Conservation (phyloP, 2,888 invertebrate species). For the Eumacrocentrus americanus region DNA sequence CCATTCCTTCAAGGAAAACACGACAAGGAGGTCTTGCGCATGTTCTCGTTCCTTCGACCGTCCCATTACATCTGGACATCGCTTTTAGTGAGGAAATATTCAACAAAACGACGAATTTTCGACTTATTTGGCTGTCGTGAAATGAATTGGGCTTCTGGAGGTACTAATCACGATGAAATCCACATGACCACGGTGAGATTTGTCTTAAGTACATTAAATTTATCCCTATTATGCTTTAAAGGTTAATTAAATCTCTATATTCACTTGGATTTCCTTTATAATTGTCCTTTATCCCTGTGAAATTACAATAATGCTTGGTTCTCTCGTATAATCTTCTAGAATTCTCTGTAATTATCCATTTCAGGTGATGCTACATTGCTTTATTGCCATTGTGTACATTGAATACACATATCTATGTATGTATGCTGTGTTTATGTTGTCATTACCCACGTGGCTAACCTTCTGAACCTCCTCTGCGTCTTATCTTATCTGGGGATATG, state of each 20-base stretch:
- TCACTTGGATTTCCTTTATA: no score
- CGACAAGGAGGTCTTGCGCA: no score
- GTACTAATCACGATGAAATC: constrained; percentile 46
- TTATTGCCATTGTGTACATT: no score
- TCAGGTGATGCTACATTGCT: no score
- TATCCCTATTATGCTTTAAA: background rate
- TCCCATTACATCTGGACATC: background rate
- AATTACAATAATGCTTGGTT: no score
- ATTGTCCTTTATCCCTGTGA: no score
- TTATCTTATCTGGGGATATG: background rate
- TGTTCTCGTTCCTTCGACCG: background rate
- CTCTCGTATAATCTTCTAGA: constrained; percentile 4
- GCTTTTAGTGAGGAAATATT: background rate
- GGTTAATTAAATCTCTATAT: no score
- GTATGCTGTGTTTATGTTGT: background rate
- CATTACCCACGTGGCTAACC: background rate
- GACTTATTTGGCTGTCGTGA: constrained; percentile 31
- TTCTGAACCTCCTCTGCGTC: background rate
- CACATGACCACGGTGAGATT: constrained; percentile 56
- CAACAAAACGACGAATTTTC: background rate
- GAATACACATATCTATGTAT: background rate
- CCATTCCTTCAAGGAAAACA: no score
- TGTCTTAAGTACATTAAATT: no score
- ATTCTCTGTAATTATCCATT: background rate
- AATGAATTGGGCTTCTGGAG: constrained; percentile 41